Evolutionary conservation across 2,888 invertebrate genomes (phyloP).

Genomic region (Eustalomyia histrio): DNA sequence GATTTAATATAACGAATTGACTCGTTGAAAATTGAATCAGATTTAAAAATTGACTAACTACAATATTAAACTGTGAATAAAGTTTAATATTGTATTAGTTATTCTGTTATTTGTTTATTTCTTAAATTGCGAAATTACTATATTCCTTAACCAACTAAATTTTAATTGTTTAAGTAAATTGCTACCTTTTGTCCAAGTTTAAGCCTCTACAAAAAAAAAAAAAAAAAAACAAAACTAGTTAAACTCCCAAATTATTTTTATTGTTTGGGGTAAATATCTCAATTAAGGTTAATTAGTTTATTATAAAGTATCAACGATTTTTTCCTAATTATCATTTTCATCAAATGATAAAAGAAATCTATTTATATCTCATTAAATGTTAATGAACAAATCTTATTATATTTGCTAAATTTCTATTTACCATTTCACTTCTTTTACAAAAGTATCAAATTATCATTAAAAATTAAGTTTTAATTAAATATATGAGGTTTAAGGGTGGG

Average conservation of each 20-base stretch:
- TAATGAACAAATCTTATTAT: not conserved
- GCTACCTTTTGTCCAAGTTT: slow-evolving; percentile 9
- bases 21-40: too few species aligned
- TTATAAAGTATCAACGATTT: too few species aligned
- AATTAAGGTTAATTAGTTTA: slow-evolving; percentile 21
- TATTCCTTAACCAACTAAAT: not conserved
- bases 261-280: not conserved
- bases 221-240: not conserved
- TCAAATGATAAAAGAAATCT: not conserved
- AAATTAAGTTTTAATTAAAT: too few species aligned
- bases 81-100: too few species aligned
- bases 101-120: too few species aligned
- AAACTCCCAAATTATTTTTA: slow-evolving; percentile 7
- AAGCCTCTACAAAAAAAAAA: not conserved
- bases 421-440: too few species aligned
- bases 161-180: slow-evolving; percentile 7
- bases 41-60: too few species aligned
- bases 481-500: too few species aligned
- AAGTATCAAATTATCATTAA: too few species aligned
- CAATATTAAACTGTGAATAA: too few species aligned
- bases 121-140: not conserved
- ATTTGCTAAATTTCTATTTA: too few species aligned
- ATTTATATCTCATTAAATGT: not conserved
- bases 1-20: too few species aligned
- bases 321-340: not conserved